phyloP scores from a whole-genome alignment of 2,888 invertebrate genomes.

The Penaeus monodon region DNA sequence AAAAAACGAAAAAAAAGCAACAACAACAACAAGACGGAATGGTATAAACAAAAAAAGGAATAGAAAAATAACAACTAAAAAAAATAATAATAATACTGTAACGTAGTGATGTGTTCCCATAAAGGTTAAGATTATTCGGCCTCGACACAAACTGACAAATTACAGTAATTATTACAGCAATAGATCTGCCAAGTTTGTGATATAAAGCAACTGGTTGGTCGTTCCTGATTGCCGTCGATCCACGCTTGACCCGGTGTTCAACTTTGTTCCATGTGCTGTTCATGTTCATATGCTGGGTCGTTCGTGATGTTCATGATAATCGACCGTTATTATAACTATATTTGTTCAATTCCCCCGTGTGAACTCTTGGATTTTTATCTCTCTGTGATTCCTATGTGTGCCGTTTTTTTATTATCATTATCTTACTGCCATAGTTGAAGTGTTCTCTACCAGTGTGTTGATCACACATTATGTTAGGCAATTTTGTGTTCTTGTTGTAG shows the following conservation, averaged over 20 bases:
- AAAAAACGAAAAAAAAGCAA: too few relatives aligned
- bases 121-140: conserved; percentile 10
- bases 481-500: background rate
- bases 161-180: conserved; percentile 24
- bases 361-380: too few relatives aligned
- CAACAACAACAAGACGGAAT: too few relatives aligned
- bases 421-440: background rate
- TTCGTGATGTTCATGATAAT: too few relatives aligned
- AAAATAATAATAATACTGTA: background rate
- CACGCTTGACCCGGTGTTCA: conserved; percentile 1
- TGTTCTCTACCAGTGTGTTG: conserved; percentile 28
- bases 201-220: conserved; percentile 22
- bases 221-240: conserved; percentile 15
- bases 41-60: too few relatives aligned
- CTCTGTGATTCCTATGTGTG: background rate
- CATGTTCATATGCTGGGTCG: too few relatives aligned
- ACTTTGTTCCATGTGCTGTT: too few relatives aligned
- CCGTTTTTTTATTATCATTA: background rate
- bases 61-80: too few relatives aligned
- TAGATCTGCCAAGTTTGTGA: conserved; percentile 27
- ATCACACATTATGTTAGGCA: conserved; percentile 11
- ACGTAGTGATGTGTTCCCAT: background rate
- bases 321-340: too few relatives aligned
- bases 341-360: too few relatives aligned
- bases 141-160: conserved; percentile 21